Evolutionary conservation across 2,797 vertebrate species (phyloP).

Genomic region (Sparus aurata): DNA sequence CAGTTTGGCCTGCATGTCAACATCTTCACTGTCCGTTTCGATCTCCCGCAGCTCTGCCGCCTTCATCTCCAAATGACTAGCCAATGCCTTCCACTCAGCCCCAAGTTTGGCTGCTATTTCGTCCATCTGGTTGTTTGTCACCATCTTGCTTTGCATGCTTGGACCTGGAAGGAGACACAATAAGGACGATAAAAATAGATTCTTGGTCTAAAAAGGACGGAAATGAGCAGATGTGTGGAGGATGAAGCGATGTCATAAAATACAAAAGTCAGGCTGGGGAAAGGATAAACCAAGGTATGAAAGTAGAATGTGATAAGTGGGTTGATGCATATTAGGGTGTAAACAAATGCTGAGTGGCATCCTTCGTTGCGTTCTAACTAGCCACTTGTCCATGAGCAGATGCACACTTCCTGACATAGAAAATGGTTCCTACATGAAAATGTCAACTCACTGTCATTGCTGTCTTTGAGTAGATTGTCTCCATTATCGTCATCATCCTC

Average conservation of each 20-base stretch:
- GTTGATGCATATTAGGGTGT: background rate
- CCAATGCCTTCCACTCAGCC: constrained; percentile 91
- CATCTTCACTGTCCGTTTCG: constrained; percentile 93
- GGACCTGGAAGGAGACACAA: constrained; percentile 85
- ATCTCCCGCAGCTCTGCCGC: constrained; percentile 93
- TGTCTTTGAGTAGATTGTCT: constrained; percentile 98
- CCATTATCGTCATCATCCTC: constrained; percentile 98
- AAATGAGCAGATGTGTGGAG: background rate
- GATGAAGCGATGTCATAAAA: background rate
- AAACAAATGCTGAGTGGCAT: background rate
- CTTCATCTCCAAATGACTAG: constrained; percentile 94
- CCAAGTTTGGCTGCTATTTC: constrained; percentile 91
- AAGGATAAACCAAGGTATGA: background rate
- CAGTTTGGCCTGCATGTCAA: constrained; percentile 95
- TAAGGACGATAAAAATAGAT: constrained; percentile 6
- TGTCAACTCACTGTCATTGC: constrained; percentile 94
- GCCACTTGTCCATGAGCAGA: too few relatives aligned
- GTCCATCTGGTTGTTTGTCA: constrained; percentile 94
- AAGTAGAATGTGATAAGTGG: background rate
- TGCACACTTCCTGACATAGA: too few relatives aligned
- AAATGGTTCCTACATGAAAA: too few relatives aligned
- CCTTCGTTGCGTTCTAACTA: too few relatives aligned
- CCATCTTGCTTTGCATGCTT: constrained; percentile 91
- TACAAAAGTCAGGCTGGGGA: background rate
- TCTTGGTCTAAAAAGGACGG: background rate